Evolutionary conservation across 2,113 vertebrate genomes (phyloP).

Genomic region (Hippocampus abdominalis): DNA sequence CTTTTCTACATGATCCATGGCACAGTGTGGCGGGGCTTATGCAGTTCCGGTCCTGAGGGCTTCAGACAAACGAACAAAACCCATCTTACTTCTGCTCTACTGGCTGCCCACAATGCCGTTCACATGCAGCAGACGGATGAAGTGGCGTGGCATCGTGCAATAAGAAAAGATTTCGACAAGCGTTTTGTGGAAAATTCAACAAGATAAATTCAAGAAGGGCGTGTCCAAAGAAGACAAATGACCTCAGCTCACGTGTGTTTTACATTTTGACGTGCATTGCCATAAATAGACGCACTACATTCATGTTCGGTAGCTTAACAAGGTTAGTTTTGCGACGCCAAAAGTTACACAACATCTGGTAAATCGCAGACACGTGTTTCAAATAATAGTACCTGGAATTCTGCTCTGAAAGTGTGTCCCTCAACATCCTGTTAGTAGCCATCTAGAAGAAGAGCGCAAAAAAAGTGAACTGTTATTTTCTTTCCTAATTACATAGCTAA

Average conservation of each 20-base stretch:
- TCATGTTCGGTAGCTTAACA: background rate
- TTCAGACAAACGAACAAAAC: slow-evolving; percentile 91
- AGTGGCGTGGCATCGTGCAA: slow-evolving; percentile 39
- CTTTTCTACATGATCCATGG: slow-evolving; percentile 64
- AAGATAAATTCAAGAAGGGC: background rate
- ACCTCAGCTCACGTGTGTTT: background rate
- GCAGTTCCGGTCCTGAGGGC: slow-evolving; percentile 83
- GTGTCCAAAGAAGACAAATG: background rate
- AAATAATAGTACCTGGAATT: no score
- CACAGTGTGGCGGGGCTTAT: slow-evolving; percentile 81
- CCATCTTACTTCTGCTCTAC: slow-evolving; percentile 89
- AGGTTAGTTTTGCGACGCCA: no score
- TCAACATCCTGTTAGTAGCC: background rate
- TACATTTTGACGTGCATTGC: background rate
- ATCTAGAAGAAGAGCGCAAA: no score
- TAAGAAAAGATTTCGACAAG: background rate
- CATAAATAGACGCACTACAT: background rate
- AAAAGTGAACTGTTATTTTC: background rate
- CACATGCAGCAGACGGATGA: slow-evolving; percentile 79
- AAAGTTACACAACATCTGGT: no score
- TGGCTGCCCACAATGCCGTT: slow-evolving; percentile 83
- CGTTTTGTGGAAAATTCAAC: background rate
- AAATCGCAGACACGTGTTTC: no score
- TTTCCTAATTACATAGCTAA: background rate
- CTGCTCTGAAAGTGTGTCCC: no score